Percentiles rank a stretch among this genome's conserved stretches.
phyloP scores from a whole-genome alignment of 1,140 invertebrate species.

The Phenacoccus solenopsis region DNA sequence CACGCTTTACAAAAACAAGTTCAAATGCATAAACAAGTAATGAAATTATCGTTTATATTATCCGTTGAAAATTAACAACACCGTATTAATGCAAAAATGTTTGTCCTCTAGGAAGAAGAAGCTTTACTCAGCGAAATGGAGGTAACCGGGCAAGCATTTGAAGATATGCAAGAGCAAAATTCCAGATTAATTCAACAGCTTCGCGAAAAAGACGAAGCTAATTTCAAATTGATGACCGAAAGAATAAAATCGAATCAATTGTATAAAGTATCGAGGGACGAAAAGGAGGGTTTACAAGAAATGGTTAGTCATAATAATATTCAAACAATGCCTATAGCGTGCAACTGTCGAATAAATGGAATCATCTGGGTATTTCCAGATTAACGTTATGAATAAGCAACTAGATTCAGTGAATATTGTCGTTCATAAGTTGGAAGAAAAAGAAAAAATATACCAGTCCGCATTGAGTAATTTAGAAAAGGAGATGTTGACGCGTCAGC shows the following conservation, averaged over 20 bases:
- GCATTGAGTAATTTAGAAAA: conserved; percentile 89
- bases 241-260: conserved; percentile 93
- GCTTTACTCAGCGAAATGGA: conserved; percentile 97
- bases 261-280: conserved; percentile 85
- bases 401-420: conserved; percentile 93
- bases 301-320: conserved; percentile 44
- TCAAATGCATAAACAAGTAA: conserved; percentile 67
- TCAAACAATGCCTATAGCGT: background rate
- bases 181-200: conserved; percentile 89
- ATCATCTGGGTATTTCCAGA: conserved; percentile 32
- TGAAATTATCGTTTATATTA: background rate
- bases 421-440: conserved; percentile 90
- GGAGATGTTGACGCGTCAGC: conserved; percentile 75
- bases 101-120: conserved; percentile 74
- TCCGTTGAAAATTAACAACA: background rate
- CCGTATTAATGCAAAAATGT: background rate
- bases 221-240: conserved; percentile 99
- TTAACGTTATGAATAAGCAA: conserved; percentile 71
- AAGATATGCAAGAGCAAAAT: conserved; percentile 99
- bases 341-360: background rate
- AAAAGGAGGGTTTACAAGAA: conserved; percentile 80
- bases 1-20: conserved; percentile 71
- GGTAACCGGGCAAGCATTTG: conserved; percentile 96
- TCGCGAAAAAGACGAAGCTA: conserved; percentile 95
- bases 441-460: conserved; percentile 86